phyloP scores from a whole-genome alignment of 2,888 invertebrate genomes.

The Ochropleura plecta region DNA sequence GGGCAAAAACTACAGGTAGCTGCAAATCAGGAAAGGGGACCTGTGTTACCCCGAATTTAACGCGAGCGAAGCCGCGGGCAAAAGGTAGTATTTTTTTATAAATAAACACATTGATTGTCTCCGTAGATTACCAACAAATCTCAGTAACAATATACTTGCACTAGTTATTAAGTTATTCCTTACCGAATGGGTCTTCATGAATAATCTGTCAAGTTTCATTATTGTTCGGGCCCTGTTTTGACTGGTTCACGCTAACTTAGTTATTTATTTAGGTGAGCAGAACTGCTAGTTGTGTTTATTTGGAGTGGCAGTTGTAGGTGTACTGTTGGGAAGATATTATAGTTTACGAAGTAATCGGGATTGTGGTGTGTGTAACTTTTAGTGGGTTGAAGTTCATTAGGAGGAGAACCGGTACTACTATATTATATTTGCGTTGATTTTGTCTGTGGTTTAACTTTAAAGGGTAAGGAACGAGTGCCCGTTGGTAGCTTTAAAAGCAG shows the following conservation, averaged over 20 bases:
- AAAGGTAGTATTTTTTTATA: background rate
- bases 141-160: slow-evolving; percentile 24
- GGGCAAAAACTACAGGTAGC: no score
- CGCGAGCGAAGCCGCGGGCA: no score
- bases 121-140: slow-evolving; percentile 9
- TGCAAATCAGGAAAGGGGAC: no score
- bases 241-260: slow-evolving; percentile 34
- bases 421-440: background rate
- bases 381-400: background rate
- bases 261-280: slow-evolving; percentile 58
- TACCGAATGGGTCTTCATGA: slow-evolving; percentile 52
- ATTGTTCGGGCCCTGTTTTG: slow-evolving; percentile 40
- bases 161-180: slow-evolving; percentile 39
- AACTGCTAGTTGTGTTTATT: slow-evolving; percentile 37
- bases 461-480: background rate
- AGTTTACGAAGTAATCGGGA: slow-evolving; percentile 37
- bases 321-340: slow-evolving; percentile 19
- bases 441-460: background rate
- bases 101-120: slow-evolving; percentile 12
- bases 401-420: background rate
- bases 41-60: no score
- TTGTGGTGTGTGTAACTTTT: slow-evolving; percentile 11
- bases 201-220: slow-evolving; percentile 55
- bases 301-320: slow-evolving; percentile 13
- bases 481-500: background rate